A percentile compares a stretch with the other conserved stretches of the same genome.
Conservation (phyloP, 2,113 vertebrate species). For the Calyptomena viridis region DNA sequence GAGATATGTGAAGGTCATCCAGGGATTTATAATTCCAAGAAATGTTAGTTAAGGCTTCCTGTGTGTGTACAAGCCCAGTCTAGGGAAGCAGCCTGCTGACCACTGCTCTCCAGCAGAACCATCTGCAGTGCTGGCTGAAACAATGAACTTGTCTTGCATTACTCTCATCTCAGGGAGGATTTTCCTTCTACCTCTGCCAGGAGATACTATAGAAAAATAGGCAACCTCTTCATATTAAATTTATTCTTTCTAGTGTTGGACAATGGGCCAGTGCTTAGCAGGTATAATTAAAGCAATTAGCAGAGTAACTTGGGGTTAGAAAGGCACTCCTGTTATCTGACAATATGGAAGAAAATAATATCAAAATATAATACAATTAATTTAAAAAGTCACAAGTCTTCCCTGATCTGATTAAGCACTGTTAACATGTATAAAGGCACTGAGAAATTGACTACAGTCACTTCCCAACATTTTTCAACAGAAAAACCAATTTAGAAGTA, state of each 20-base stretch:
- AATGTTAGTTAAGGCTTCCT: not conserved
- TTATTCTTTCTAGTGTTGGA: not conserved
- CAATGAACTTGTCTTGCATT: accelerated
- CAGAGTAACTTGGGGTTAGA: not conserved
- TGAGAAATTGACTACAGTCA: not conserved
- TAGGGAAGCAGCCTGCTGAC: not conserved
- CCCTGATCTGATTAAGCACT: not conserved
- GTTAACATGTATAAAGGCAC: not conserved
- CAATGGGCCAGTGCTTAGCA: not conserved
- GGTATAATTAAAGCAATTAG: not conserved
- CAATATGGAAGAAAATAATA: not conserved
- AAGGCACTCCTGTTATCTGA: not conserved
- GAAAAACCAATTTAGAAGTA: not conserved
- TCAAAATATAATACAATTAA: not conserved
- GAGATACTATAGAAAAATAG: not conserved
- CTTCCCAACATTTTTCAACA: not conserved
- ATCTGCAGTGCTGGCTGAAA: not conserved
- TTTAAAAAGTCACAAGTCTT: not conserved
- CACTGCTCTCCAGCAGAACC: not conserved
- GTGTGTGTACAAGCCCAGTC: not conserved
- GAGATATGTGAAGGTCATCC: not conserved
- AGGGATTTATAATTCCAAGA: not conserved
- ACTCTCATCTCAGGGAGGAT: not conserved
- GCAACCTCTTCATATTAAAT: not conserved
- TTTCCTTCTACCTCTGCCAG: not conserved